Evolutionary conservation across 30 jellyfish, hydroid and myxozoan genomes (phyloP).

Genomic region (Catostylus mosaicus): DNA sequence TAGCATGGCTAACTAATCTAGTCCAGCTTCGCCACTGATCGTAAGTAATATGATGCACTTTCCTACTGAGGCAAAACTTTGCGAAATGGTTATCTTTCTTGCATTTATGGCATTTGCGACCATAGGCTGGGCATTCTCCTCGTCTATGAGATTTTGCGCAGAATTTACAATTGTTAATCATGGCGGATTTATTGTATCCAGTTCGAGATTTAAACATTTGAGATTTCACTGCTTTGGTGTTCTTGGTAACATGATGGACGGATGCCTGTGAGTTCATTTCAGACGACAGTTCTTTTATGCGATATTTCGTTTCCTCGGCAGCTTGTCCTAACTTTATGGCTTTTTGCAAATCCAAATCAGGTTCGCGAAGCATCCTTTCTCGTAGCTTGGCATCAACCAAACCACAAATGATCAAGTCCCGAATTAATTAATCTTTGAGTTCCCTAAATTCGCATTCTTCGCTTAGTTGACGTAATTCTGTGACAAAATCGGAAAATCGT

Average conservation of each 20-base stretch:
- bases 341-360: conserved; percentile 38
- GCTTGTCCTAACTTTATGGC: conserved; percentile 58
- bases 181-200: background rate
- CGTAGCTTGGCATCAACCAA: conserved; percentile 11
- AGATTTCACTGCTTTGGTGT: background rate
- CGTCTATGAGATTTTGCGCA: background rate
- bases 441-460: conserved; percentile 57
- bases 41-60: no score
- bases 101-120: no score
- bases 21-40: no score
- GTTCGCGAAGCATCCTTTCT: conserved; percentile 43
- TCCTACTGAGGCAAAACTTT: no score
- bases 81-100: no score
- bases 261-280: background rate
- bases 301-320: conserved; percentile 49
- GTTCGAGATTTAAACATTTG: conserved; percentile 3
- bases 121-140: no score
- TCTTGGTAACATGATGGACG: background rate
- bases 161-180: background rate
- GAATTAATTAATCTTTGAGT: conserved; percentile 31
- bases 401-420: conserved; percentile 52
- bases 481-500: conserved; percentile 53
- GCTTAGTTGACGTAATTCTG: conserved; percentile 46
- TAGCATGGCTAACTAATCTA: no score
- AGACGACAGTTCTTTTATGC: background rate